Evolutionary conservation across 2,797 vertebrate genomes (phyloP), one percentile per base, ranked within the genome.

Genomic region (Phylloscopus collybita): DNA sequence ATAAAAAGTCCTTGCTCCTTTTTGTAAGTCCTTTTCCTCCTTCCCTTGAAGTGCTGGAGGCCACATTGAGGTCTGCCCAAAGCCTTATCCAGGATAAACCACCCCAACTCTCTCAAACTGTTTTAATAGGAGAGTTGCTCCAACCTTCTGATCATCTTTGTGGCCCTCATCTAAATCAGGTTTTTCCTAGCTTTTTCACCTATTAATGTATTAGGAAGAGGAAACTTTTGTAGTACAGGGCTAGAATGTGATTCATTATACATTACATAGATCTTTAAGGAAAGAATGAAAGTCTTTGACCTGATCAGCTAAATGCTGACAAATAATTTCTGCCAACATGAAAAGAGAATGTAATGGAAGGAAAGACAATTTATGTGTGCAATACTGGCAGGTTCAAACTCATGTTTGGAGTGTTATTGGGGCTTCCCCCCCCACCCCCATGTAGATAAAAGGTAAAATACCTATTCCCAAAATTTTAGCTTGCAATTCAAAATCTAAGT

Each of bases 41-140:
- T 59, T 50, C 15, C 5, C 17, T 59, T 57, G 25, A n/a, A 23
- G 17, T 38, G 18, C 27, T 51, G 57, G 38, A 40, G 38, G 38
- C 15, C 5, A 1, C 25, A 27, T 3, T 59, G 65, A 78, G 17
- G 29, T 65, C 25, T 45, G 23, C 21, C 15, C 59, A 34, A 71
- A 59, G 17, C 12, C 15, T 38, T 44, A 29, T 51, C n/a, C 65
- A 18, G 34, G 29, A 26, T 71, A 18, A 59, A 7, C 29, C 53
- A 5, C 15, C 4, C 10, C 45, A 65, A 5, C 29, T 90, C 16
- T 64, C n/a, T 71, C n/a, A 22, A 21, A 17, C 20, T 45, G 14
- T 26, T 21, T 27, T 30, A 0, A 0, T 14, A 47, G 27, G 4
- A 57, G 29, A 57, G 13, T 14, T 34, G 15, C 14, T 65, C 14